Percentiles rank a stretch among this genome's conserved stretches.
Evolutionary conservation across 1,140 invertebrate genomes (phyloP).

Genomic region (Heterodera carotae): DNA sequence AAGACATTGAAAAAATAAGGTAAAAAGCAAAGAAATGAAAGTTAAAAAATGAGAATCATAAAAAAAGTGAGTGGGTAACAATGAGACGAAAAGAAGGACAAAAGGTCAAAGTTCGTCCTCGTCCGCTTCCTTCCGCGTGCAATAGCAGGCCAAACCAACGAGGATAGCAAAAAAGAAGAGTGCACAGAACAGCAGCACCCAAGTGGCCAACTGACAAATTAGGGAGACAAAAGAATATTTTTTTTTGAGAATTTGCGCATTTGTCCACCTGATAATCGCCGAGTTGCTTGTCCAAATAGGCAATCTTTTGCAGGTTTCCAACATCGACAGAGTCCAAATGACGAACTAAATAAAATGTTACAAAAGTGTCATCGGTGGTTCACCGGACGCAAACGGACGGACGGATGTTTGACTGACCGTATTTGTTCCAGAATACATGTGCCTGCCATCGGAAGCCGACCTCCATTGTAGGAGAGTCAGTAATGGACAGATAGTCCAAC

Average conservation of each 20-base stretch:
- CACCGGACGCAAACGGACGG: too few species aligned
- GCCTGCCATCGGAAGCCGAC: slow-evolving; percentile 60
- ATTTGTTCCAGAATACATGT: slow-evolving; percentile 57
- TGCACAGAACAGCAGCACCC: slow-evolving; percentile 64
- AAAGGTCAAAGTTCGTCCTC: slow-evolving; percentile 56
- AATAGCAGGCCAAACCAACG: slow-evolving; percentile 64
- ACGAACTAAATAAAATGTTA: slow-evolving; percentile 59
- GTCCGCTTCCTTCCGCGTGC: slow-evolving; percentile 63
- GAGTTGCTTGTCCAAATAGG: slow-evolving; percentile 62
- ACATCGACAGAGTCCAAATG: slow-evolving; percentile 64
- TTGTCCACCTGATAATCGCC: slow-evolving; percentile 62
- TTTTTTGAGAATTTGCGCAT: too few species aligned
- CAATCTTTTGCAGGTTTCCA: slow-evolving; percentile 62
- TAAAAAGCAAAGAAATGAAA: background rate
- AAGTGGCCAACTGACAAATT: slow-evolving; percentile 64
- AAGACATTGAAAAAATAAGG: background rate
- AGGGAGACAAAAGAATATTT: too few species aligned
- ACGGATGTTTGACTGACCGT: slow-evolving; percentile 20
- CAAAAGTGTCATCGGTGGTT: slow-evolving; percentile 57
- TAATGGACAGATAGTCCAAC: slow-evolving; percentile 63
- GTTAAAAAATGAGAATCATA: background rate
- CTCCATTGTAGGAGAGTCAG: slow-evolving; percentile 60
- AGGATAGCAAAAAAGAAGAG: slow-evolving; percentile 65
- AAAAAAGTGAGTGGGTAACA: background rate
- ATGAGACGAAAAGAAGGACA: background rate